phyloP scores from a whole-genome alignment of 2,888 invertebrate genomes.

The Trileptium ribeirensis region DNA sequence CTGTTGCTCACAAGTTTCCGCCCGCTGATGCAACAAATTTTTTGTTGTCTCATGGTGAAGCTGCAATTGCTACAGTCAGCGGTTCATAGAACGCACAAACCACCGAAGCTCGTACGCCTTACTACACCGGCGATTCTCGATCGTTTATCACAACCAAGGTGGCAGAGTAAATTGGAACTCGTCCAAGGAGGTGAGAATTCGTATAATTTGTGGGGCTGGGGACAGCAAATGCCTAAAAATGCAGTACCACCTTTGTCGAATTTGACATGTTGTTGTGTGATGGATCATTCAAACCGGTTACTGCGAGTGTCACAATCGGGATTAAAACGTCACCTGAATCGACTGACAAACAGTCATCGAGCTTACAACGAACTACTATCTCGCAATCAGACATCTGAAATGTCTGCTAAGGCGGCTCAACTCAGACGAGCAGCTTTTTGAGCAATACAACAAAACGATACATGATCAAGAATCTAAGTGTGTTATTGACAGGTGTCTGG shows the following conservation, averaged over 20 bases:
- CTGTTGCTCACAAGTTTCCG: neutral
- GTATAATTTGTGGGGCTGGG: neutral
- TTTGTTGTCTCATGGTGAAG: neutral
- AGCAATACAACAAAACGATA: neutral
- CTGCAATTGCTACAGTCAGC: neutral
- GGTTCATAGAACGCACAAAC: neutral
- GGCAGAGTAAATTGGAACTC: neutral
- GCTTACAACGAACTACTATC: neutral
- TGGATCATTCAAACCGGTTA: neutral
- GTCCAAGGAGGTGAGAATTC: neutral
- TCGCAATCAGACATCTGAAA: neutral
- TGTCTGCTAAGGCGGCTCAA: neutral
- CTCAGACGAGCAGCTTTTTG: neutral
- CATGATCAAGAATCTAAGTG: slow-evolving; percentile 5
- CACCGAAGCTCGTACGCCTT: too few species aligned
- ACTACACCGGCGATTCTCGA: neutral
- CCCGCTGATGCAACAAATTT: too few species aligned
- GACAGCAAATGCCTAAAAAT: neutral
- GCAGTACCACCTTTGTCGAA: neutral
- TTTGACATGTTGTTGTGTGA: neutral
- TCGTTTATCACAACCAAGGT: neutral
- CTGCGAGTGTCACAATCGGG: neutral
- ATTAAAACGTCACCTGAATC: neutral
- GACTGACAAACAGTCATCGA: neutral
- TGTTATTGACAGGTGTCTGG: too few species aligned